Conservation (phyloP, 64 coral and sea anemone species). For the Montipora capricornis region DNA sequence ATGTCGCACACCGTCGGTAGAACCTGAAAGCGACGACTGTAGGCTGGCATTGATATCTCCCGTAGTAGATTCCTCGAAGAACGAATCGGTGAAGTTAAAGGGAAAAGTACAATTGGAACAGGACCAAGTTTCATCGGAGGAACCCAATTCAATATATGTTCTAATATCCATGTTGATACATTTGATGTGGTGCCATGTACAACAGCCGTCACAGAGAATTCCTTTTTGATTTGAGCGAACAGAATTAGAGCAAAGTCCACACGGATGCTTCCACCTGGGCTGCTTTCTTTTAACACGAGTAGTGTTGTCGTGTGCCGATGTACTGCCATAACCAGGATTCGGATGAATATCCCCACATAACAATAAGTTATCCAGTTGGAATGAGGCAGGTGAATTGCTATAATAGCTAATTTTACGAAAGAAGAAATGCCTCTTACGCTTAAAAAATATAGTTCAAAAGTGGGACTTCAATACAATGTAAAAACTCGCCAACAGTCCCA, state of each 20-base stretch:
- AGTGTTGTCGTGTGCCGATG: not conserved
- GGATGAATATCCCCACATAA: slow-evolving; percentile 63
- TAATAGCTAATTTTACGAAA: too few species aligned
- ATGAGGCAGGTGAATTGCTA: too few species aligned
- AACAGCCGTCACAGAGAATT: slow-evolving; percentile 40
- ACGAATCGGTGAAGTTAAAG: slow-evolving; percentile 60
- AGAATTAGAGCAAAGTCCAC: not conserved
- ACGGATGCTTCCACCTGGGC: slow-evolving; percentile 46
- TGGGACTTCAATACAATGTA: too few species aligned
- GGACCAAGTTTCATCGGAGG: slow-evolving; percentile 60
- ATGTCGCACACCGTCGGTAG: not conserved
- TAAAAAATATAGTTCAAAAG: too few species aligned
- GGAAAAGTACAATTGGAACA: slow-evolving; percentile 43
- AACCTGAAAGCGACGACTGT: not conserved
- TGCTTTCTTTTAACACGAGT: slow-evolving; percentile 3
- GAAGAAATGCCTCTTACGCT: too few species aligned
- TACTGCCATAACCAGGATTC: slow-evolving; percentile 37
- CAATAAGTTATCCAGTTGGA: slow-evolving; percentile 39
- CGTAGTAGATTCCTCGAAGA: slow-evolving; percentile 37
- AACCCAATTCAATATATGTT: slow-evolving; percentile 52
- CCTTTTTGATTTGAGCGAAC: slow-evolving; percentile 52
- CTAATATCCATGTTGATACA: slow-evolving; percentile 63
- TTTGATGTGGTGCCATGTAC: slow-evolving; percentile 63
- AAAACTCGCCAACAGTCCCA: too few species aligned
- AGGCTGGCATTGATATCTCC: too few species aligned